Percentiles rank a stretch among this genome's conserved stretches.
Evolutionary conservation across 2,113 vertebrate genomes (phyloP).

Genomic region (Catagonus wagneri): DNA sequence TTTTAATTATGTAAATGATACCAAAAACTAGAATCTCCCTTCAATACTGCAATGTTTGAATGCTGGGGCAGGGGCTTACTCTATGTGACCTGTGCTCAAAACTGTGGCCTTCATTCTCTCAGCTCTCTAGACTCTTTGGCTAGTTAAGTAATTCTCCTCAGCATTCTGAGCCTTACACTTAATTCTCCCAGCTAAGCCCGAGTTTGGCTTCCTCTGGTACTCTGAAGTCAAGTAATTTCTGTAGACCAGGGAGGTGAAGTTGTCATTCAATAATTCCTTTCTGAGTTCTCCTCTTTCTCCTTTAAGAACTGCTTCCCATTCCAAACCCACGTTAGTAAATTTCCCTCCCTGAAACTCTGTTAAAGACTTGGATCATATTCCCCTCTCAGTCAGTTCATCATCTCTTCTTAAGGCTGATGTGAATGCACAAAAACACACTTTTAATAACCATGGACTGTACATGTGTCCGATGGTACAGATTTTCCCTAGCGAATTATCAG

Average conservation of each 20-base stretch:
- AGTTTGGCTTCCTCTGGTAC: background rate
- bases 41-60: background rate
- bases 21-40: background rate
- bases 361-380: background rate
- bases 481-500: background rate
- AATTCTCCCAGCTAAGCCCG: background rate
- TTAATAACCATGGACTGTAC: background rate
- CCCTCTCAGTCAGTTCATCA: background rate
- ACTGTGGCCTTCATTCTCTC: background rate
- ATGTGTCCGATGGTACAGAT: background rate
- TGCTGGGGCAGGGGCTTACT: background rate
- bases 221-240: background rate
- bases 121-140: background rate
- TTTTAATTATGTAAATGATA: background rate
- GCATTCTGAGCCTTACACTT: background rate
- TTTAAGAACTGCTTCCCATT: background rate
- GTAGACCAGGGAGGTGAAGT: background rate
- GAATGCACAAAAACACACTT: background rate
- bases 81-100: rapidly evolving
- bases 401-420: background rate
- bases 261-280: background rate
- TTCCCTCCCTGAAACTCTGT: background rate
- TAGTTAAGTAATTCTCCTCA: background rate
- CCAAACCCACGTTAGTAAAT: background rate
- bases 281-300: background rate